phyloP scores from a whole-genome alignment of 92 coral and sea anemone genomes.

The Zoanthus gigantus region DNA sequence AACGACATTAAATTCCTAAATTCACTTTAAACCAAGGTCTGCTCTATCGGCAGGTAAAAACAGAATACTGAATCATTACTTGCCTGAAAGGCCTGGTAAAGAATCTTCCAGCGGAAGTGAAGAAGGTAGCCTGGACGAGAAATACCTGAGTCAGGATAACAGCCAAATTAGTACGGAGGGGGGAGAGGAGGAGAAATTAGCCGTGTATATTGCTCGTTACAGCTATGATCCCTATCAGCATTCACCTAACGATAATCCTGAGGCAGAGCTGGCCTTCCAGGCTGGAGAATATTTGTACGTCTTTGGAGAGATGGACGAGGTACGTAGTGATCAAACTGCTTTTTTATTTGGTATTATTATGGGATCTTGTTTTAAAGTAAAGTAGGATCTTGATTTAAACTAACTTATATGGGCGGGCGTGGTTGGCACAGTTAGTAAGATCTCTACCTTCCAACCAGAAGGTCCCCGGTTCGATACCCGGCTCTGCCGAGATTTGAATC shows the following conservation, averaged over 20 bases:
- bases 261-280: conserved; percentile 97
- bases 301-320: conserved; percentile 97
- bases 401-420: too few relatives aligned
- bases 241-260: conserved; percentile 96
- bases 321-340: conserved; percentile 32
- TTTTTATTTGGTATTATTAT: too few relatives aligned
- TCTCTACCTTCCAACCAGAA: too few relatives aligned
- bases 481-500: too few relatives aligned
- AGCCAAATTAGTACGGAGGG: conserved; percentile 7
- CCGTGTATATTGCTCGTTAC: conserved; percentile 91
- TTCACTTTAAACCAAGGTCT: neutral
- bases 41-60: neutral
- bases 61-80: conserved; percentile 23
- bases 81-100: conserved; percentile 3
- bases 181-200: conserved; percentile 78
- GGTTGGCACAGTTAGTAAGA: too few relatives aligned
- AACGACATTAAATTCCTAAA: too few relatives aligned
- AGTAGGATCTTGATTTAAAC: too few relatives aligned
- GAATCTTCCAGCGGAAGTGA: conserved; percentile 37
- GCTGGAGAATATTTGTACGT: conserved; percentile 98
- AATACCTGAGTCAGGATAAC: conserved; percentile 55
- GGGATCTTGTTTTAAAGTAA: too few relatives aligned
- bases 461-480: too few relatives aligned
- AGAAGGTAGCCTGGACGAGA: conserved; percentile 51
- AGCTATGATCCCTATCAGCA: conserved; percentile 93